Conservation (phyloP, 1,140 invertebrate genomes). For the Dendrolimus punctatus region DNA sequence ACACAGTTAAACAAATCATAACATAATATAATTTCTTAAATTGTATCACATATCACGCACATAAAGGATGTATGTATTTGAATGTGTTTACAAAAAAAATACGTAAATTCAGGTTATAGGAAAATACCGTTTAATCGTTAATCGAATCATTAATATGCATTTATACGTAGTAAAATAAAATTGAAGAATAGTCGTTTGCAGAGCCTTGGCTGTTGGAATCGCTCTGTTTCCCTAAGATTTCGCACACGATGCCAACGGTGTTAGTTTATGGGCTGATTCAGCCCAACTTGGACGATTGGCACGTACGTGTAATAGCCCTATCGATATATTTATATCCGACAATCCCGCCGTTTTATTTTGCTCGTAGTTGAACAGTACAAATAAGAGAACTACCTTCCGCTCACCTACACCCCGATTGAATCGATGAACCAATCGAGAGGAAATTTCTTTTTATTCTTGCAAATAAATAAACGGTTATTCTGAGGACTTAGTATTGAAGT, state of each 20-base stretch:
- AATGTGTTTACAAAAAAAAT: no score
- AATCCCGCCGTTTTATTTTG: conserved; percentile 10
- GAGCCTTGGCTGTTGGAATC: conserved; percentile 11
- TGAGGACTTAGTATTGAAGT: no score
- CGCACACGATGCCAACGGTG: conserved; percentile 2
- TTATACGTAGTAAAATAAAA: conserved; percentile 16
- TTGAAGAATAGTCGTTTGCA: conserved; percentile 2
- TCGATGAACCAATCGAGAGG: no score
- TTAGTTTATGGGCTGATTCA: conserved; percentile 27
- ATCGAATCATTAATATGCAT: not conserved
- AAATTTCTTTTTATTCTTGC: no score
- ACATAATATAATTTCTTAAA: no score
- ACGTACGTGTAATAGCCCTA: conserved; percentile 24
- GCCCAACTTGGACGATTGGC: conserved; percentile 22
- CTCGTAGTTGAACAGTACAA: conserved; percentile 1
- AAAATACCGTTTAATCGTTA: no score
- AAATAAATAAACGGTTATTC: no score
- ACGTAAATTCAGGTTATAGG: no score
- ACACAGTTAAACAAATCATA: no score
- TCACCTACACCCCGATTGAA: not conserved
- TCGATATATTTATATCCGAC: conserved; percentile 18
- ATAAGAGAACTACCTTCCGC: conserved; percentile 3
- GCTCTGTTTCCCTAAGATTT: conserved; percentile 14
- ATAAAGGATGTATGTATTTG: no score
- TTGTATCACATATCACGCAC: no score